Conservation (phyloP, 2,888 invertebrate species). For the Philereme transversata region DNA sequence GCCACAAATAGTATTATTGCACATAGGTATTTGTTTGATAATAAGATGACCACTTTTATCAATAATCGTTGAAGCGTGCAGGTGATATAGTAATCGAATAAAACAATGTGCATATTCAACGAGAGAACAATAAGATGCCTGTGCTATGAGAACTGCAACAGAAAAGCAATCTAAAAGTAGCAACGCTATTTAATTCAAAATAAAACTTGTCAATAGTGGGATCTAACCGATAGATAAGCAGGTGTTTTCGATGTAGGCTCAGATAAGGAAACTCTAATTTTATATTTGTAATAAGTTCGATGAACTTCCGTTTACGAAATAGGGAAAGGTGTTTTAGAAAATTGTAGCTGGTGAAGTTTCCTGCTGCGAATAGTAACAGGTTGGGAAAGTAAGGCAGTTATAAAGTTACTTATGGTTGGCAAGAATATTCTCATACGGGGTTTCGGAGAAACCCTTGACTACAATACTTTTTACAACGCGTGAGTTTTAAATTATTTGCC, state of each 20-base stretch:
- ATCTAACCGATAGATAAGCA: conserved; percentile 62
- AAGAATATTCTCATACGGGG: neutral
- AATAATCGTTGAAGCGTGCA: conserved; percentile 28
- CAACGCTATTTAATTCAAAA: conserved; percentile 9
- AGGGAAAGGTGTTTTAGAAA: conserved; percentile 64
- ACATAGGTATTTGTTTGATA: conserved; percentile 25
- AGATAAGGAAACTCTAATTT: conserved; percentile 59
- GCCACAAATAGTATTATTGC: conserved; percentile 12
- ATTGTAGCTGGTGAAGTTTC: conserved; percentile 47
- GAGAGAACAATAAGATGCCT: conserved; percentile 19
- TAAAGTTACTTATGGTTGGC: conserved; percentile 1
- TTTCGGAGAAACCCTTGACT: neutral
- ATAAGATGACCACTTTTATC: conserved; percentile 28
- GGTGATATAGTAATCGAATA: conserved; percentile 35
- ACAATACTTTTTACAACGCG: neutral
- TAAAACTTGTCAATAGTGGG: conserved; percentile 41
- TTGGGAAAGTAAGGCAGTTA: conserved; percentile 36
- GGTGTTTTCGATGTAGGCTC: conserved; percentile 53
- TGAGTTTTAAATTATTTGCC: neutral
- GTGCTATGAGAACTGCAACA: conserved; percentile 10
- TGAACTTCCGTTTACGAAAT: conserved; percentile 75
- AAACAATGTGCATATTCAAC: conserved; percentile 41
- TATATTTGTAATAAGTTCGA: conserved; percentile 62
- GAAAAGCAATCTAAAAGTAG: conserved; percentile 8
- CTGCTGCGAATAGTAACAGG: conserved; percentile 42